Evolutionary conservation across 1,140 invertebrate species (phyloP).

Genomic region (Macrobrachium nipponense): DNA sequence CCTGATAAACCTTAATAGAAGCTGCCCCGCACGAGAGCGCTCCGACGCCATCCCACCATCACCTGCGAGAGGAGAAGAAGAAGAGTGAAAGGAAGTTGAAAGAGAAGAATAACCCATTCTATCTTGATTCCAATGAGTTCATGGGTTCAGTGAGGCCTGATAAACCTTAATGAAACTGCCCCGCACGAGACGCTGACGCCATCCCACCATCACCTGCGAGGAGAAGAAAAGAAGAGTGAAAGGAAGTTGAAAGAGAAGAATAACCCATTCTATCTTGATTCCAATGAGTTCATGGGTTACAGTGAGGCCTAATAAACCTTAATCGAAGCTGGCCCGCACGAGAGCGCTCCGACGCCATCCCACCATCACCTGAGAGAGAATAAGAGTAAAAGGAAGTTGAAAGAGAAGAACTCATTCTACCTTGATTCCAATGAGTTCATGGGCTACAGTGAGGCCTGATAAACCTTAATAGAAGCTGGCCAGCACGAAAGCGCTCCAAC

Average conservation of each 20-base stretch:
- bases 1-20: no score
- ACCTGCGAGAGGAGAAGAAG: background rate
- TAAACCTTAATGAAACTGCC: slow-evolving; percentile 33
- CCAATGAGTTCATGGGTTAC: no score
- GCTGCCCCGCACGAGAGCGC: slow-evolving; percentile 52
- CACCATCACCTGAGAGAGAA: slow-evolving; percentile 57
- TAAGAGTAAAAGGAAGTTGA: background rate
- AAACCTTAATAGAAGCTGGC: background rate
- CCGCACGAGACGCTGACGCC: slow-evolving; percentile 58
- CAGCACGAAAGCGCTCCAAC: slow-evolving; percentile 56
- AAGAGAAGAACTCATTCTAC: no score
- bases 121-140: background rate
- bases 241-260: background rate
- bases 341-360: slow-evolving; percentile 58
- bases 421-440: background rate
- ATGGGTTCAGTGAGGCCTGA: no score
- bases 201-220: slow-evolving; percentile 60
- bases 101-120: no score
- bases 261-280: background rate
- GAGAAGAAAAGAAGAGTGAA: background rate
- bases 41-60: slow-evolving; percentile 60
- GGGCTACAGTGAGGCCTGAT: no score
- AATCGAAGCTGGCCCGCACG: slow-evolving; percentile 60
- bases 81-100: background rate
- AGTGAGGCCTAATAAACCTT: no score